Base-by-base conservation (phyloP, 2,113 vertebrate genomes). In the Ptilorrhoa leucosticta region DNA sequence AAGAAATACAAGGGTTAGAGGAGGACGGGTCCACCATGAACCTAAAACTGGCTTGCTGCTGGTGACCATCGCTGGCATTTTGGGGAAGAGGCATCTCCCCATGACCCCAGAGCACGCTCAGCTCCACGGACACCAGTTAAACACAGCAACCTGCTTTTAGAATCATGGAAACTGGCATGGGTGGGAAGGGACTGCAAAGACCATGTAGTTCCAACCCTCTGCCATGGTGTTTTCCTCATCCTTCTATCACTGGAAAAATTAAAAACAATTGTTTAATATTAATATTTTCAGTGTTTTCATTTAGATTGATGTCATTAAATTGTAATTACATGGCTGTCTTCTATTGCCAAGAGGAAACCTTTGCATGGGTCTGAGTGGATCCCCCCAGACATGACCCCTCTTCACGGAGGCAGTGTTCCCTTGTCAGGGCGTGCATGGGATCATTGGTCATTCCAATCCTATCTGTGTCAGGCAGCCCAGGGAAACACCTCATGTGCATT, bases 61-160 rank as follows among this genome's bases (percentile, higher is more conserved):
- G n/a, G n/a, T 13, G 28, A 22, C 1, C 45, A 26, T 4, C 6
- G 0, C 26, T 31, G 57, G 15, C 2, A 10, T 4, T 39, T 4
- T 14, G 9, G 40, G 68, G 44, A 9, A 45, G 35, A 44, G 12
- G 35, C 54, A 19, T 6, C 15, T 51, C 42, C 45, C 83, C 30
- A 2, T 0, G 5, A 15, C 13, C 35, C 73, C 17, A 27, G 10
- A 26, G 61, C 61, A 65, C 0, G 0, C 7, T 33, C 53, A 35
- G 33, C n/a, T 33, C 68, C 51, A 21, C 12, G 8, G 12, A 15
- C 6, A 4, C 15, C 40, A n/a, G 2, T 11, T 1, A 75, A 69
- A 65, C 69, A 27, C 0, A 0, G 58, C 28, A 16, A 9, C 10
- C 21, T 11, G 20, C 83, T 26, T 9, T 27, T 2, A 30, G 31